phyloP scores from a whole-genome alignment of 2,797 vertebrate genomes.

The Macropodus opercularis region DNA sequence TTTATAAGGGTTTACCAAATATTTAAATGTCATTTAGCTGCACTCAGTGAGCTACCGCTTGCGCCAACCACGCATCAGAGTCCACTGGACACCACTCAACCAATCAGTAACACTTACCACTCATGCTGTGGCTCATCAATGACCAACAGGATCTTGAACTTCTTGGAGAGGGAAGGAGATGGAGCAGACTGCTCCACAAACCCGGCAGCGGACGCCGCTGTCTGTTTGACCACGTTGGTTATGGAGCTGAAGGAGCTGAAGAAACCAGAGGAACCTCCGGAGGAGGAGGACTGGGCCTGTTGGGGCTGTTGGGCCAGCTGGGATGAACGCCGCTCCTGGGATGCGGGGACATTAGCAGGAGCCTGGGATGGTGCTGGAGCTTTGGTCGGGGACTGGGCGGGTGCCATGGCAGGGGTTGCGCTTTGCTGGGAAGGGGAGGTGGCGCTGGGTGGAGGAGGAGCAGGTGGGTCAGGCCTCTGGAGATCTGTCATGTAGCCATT shows the following conservation, averaged over 20 bases:
- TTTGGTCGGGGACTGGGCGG: constrained; percentile 86
- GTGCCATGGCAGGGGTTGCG: constrained; percentile 69
- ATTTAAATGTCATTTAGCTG: constrained; percentile 8
- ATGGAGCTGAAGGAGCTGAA: constrained; percentile 99
- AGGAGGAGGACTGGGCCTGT: constrained; percentile 75
- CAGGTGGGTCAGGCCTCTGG: constrained; percentile 92
- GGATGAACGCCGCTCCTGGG: constrained; percentile 72
- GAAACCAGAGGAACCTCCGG: constrained; percentile 87
- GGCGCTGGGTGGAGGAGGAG: constrained; percentile 83
- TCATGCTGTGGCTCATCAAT: constrained; percentile 94
- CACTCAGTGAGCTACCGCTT: background rate
- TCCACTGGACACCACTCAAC: constrained; percentile 25
- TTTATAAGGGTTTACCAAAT: background rate
- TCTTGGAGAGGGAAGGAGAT: constrained; percentile 83
- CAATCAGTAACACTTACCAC: constrained; percentile 85
- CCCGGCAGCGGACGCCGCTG: constrained; percentile 89
- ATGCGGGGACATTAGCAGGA: constrained; percentile 77
- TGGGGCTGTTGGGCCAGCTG: constrained; percentile 63
- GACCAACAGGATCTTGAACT: constrained; percentile 93
- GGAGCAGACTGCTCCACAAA: constrained; percentile 88
- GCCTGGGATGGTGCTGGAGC: constrained; percentile 65
- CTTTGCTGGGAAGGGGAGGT: constrained; percentile 71
- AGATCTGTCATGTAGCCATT: constrained; percentile 99
- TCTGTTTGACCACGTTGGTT: constrained; percentile 96
- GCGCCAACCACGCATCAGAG: constrained; percentile 21